Percentiles rank a stretch among this genome's conserved stretches.
Evolutionary conservation across 92 coral and sea anemone species (phyloP).

Genomic region (Pocillopora meandrina): DNA sequence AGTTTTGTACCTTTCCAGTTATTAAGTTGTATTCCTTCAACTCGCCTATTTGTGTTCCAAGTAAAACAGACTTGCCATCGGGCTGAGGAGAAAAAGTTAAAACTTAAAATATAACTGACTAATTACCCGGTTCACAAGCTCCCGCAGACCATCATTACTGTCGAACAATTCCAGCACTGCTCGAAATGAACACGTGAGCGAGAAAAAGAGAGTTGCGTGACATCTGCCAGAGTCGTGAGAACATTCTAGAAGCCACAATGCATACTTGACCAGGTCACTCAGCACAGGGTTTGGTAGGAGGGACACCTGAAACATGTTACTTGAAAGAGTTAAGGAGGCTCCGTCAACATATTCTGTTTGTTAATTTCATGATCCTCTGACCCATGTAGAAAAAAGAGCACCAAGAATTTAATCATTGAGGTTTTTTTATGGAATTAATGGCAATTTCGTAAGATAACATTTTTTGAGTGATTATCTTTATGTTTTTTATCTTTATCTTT

Average conservation of each 20-base stretch:
- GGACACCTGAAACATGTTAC: constrained; percentile 65
- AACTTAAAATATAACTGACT: neutral
- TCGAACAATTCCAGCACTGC: too few species aligned
- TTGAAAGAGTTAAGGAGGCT: neutral
- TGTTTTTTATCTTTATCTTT: too few species aligned
- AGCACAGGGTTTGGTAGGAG: constrained; percentile 88
- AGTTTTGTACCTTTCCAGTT: constrained; percentile 78
- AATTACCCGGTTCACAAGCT: constrained; percentile 71
- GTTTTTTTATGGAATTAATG: too few species aligned
- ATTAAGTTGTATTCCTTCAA: constrained; percentile 77
- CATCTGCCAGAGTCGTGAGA: too few species aligned
- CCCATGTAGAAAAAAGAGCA: too few species aligned
- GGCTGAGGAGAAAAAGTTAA: constrained; percentile 47
- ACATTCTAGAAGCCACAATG: too few species aligned
- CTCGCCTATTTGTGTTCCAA: constrained; percentile 94
- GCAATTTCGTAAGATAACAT: too few species aligned
- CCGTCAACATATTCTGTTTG: neutral
- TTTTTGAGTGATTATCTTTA: too few species aligned
- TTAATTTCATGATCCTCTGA: too few species aligned
- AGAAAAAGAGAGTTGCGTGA: too few species aligned
- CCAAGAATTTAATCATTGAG: too few species aligned
- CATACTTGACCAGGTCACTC: constrained; percentile 92
- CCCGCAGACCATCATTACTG: constrained; percentile 86
- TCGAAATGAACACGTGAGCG: too few species aligned
- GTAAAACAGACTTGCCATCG: constrained; percentile 74